A percentile compares a stretch with the other conserved stretches of the same genome.
phyloP scores from a whole-genome alignment of 2,797 vertebrate species.

The Labeo calbasu region DNA sequence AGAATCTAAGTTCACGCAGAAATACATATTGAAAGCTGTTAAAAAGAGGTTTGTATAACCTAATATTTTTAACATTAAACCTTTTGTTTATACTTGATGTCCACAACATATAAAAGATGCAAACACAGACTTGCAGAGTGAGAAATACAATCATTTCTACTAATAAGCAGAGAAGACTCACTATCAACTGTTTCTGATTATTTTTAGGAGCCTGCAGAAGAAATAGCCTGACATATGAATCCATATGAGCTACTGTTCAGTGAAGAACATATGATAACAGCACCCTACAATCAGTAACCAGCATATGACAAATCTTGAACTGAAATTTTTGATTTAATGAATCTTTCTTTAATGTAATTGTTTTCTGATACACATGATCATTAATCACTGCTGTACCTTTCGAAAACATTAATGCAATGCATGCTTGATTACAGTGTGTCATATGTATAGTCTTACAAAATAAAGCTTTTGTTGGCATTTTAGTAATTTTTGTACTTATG shows the following conservation, averaged over 20 bases:
- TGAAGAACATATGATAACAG: background rate
- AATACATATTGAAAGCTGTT: slow-evolving; percentile 16
- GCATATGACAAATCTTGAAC: background rate
- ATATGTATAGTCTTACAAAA: background rate
- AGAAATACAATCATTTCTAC: background rate
- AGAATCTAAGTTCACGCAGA: slow-evolving; percentile 25
- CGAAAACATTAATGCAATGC: background rate
- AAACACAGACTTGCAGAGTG: background rate
- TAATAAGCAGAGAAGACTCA: background rate
- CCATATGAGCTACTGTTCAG: background rate
- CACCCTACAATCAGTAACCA: background rate
- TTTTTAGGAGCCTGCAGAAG: slow-evolving; percentile 25
- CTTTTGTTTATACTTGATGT: background rate
- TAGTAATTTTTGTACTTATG: background rate
- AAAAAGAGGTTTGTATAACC: background rate
- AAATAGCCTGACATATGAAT: background rate
- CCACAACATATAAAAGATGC: background rate
- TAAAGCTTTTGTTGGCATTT: slow-evolving; percentile 1
- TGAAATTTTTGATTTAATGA: background rate
- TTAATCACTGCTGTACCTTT: background rate
- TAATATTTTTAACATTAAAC: background rate
- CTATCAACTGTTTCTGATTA: background rate
- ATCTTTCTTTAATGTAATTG: background rate
- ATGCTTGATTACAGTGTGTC: background rate
- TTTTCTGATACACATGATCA: background rate